Conservation (phyloP, 2,888 invertebrate species). For the Sphinx pinastri region DNA sequence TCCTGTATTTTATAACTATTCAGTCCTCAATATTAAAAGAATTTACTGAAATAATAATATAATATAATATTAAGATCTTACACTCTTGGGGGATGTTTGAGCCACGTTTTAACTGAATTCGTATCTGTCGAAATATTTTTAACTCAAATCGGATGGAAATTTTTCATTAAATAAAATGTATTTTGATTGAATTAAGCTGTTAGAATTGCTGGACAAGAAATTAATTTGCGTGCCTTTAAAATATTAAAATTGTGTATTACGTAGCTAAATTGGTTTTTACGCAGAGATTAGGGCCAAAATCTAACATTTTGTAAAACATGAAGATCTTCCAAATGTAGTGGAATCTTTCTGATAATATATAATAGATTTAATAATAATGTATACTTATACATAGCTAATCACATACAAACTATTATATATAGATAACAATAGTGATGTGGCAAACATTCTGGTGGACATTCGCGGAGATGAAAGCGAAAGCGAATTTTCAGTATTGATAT, state of each 20-base stretch:
- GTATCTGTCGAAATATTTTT: neutral
- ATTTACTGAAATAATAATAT: neutral
- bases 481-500: neutral
- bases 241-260: no score
- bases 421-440: neutral
- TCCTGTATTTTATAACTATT: no score
- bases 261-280: neutral
- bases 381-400: neutral
- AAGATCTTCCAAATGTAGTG: slow-evolving; percentile 52
- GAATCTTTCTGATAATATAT: slow-evolving; percentile 48
- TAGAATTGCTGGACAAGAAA: neutral
- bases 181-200: neutral
- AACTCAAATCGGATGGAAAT: no score
- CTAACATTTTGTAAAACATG: neutral
- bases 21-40: neutral
- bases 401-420: slow-evolving; percentile 1
- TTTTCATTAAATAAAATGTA: no score
- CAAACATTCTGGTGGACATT: slow-evolving; percentile 10
- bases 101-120: neutral
- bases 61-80: neutral
- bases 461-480: neutral
- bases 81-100: neutral
- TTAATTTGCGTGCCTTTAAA: slow-evolving; percentile 1
- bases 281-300: neutral
- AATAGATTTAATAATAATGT: slow-evolving; percentile 2